Conservation (phyloP, 1,140 invertebrate species). For the Heliconius nattereri region DNA sequence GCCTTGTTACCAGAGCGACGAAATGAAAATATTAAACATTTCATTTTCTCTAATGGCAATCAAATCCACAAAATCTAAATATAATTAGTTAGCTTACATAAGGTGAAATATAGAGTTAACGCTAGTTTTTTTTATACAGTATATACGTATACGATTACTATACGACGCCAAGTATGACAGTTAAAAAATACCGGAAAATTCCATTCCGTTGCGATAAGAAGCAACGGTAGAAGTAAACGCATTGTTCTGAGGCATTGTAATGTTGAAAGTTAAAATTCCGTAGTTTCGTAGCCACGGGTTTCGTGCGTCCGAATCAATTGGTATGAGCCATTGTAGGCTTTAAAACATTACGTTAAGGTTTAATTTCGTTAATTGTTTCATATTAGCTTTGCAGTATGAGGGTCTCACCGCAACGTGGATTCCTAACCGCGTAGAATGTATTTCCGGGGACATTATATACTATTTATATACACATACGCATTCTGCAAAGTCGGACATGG, state of each 20-base stretch:
- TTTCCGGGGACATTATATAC: conserved; percentile 47
- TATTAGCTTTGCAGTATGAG: conserved; percentile 44
- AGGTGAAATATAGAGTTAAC: no score
- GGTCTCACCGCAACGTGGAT: conserved; percentile 61
- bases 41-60: no score
- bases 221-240: conserved; percentile 34
- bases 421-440: conserved; percentile 59
- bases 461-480: conserved; percentile 3
- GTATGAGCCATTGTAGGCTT: conserved; percentile 1
- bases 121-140: background rate
- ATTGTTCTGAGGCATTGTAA: conserved; percentile 37
- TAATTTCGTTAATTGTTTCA: conserved; percentile 33
- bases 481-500: conserved; percentile 2
- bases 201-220: conserved; percentile 29
- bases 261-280: conserved; percentile 42
- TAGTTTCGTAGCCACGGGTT: conserved; percentile 45
- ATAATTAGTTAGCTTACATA: no score
- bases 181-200: conserved; percentile 24
- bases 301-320: background rate
- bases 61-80: no score
- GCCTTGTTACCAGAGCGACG: no score
- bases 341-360: conserved; percentile 25
- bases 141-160: background rate
- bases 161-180: conserved; percentile 6
- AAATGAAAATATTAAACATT: no score